phyloP scores from a whole-genome alignment of 2,888 invertebrate species.

The Agonum fuliginosum region DNA sequence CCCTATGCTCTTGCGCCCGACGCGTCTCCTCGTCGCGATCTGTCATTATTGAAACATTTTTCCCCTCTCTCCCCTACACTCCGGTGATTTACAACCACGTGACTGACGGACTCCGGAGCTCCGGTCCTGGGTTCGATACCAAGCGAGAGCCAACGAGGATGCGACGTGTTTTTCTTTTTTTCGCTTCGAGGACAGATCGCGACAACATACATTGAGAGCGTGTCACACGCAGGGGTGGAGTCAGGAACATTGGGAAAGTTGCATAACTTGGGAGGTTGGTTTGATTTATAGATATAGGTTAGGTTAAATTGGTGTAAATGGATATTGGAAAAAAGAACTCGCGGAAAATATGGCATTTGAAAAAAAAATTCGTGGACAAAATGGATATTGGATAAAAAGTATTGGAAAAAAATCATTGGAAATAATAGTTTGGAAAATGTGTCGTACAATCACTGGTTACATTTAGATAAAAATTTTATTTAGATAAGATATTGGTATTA shows the following conservation, averaged over 20 bases:
- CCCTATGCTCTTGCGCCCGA: slow-evolving; percentile 35
- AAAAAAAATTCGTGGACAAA: no score
- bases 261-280: slow-evolving; percentile 33
- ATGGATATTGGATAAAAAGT: no score
- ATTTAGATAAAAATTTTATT: no score
- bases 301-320: no score
- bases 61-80: slow-evolving; percentile 14
- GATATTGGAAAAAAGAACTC: no score
- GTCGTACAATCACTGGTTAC: no score
- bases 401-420: no score
- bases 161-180: slow-evolving; percentile 51
- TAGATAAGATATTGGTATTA: no score
- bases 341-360: no score
- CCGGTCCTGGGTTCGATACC: slow-evolving; percentile 22
- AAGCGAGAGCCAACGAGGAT: background rate
- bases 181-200: slow-evolving; percentile 18
- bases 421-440: no score
- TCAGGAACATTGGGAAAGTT: no score
- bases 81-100: slow-evolving; percentile 48
- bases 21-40: slow-evolving; percentile 44
- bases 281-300: no score
- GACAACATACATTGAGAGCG: slow-evolving; percentile 41
- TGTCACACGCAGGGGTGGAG: slow-evolving; percentile 31
- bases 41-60: slow-evolving; percentile 59
- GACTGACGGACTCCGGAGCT: slow-evolving; percentile 4